Conservation (phyloP, 2,797 vertebrate genomes). For the Sphenopsis melanotis region DNA sequence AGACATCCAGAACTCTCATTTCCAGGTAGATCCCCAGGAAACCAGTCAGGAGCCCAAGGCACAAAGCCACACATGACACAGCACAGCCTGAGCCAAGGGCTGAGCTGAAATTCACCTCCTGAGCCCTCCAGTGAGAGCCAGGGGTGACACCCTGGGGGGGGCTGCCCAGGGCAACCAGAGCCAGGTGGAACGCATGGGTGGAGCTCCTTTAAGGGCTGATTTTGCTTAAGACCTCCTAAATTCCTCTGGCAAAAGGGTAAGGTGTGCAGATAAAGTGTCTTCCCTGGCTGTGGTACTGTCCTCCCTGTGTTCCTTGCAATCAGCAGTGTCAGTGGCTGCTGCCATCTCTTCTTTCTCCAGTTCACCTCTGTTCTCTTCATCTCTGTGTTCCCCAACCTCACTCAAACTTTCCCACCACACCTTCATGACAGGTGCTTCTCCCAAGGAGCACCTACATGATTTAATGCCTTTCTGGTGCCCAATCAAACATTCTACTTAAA, state of each 20-base stretch:
- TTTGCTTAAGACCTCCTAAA: not conserved
- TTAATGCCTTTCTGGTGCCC: not conserved
- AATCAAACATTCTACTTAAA: not conserved
- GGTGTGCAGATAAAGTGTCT: not conserved
- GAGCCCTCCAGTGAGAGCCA: not conserved
- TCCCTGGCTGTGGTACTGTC: not conserved
- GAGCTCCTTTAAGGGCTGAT: not conserved
- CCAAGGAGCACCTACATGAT: not conserved
- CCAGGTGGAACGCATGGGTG: not conserved
- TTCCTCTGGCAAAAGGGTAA: not conserved
- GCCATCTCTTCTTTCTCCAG: not conserved
- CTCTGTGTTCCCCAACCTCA: not conserved
- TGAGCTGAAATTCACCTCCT: not conserved
- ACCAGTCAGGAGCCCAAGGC: accelerated
- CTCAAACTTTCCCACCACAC: not conserved
- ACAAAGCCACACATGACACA: not conserved
- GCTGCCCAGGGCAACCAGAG: not conserved
- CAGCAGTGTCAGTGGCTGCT: not conserved
- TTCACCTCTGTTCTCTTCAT: not conserved
- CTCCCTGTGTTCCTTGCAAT: not conserved
- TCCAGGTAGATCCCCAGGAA: accelerated
- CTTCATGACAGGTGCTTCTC: not conserved
- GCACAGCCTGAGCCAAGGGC: accelerated
- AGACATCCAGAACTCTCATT: not conserved
- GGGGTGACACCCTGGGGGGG: not conserved